Evolutionary conservation across 2,113 vertebrate genomes (phyloP).

Genomic region (Heptranchias perlo): DNA sequence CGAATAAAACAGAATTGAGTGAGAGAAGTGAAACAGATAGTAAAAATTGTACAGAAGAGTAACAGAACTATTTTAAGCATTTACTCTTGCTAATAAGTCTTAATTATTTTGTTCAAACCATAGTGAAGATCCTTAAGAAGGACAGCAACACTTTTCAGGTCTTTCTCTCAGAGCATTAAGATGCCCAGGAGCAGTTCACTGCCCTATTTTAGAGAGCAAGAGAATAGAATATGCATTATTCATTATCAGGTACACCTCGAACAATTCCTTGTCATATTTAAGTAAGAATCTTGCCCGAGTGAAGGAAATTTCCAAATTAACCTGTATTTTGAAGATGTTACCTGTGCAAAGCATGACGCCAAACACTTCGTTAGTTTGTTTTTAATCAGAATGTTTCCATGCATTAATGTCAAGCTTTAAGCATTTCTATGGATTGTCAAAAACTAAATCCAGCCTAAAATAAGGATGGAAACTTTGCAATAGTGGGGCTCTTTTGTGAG

Average conservation of each 20-base stretch:
- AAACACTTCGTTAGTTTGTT: not conserved
- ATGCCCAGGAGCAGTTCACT: not conserved
- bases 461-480: not conserved
- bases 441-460: not conserved
- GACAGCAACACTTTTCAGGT: not conserved
- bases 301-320: not conserved
- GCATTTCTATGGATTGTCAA: not conserved
- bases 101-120: not conserved
- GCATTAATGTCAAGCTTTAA: not conserved
- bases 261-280: not conserved
- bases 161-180: not conserved
- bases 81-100: not conserved
- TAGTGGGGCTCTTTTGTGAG: not conserved
- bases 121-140: not conserved
- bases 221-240: constrained; percentile 23
- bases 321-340: not conserved
- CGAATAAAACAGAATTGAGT: not conserved
- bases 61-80: not conserved
- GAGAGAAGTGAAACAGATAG: not conserved
- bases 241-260: not conserved
- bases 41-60: not conserved
- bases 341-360: not conserved
- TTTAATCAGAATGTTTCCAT: not conserved
- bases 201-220: not conserved
- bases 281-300: not conserved